These are phyloP conservation scores for Allobates femoralis DNA, from an alignment of 2,797 vertebrate genomes.

Conservation along the genomic window DNA sequence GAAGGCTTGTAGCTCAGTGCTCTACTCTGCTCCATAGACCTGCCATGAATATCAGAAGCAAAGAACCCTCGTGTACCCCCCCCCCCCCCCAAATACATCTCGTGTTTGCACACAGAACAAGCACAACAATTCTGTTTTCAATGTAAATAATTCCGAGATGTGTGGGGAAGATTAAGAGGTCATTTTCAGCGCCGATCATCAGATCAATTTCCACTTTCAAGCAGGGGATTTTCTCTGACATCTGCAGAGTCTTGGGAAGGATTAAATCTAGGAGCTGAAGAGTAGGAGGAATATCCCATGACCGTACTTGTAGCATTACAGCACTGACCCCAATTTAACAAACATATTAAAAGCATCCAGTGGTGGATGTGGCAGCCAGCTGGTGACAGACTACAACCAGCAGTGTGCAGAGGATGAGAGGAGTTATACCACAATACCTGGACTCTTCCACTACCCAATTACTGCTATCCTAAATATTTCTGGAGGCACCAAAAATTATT, in stretches of 20 bases:
- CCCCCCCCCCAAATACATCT: too few relatives aligned
- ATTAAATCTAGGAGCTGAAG: conserved; percentile 44
- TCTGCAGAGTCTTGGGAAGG: conserved; percentile 58
- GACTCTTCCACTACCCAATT: too few relatives aligned
- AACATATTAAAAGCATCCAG: neutral
- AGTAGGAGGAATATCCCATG: conserved; percentile 7
- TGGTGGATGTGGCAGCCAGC: neutral
- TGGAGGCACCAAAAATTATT: too few relatives aligned
- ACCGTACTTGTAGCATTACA: conserved; percentile 16
- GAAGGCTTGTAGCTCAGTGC: too few relatives aligned
- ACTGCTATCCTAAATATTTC: too few relatives aligned
- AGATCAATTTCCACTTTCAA: conserved; percentile 63
- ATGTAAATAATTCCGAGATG: conserved; percentile 18
- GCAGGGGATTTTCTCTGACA: conserved; percentile 59
- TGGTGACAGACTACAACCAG: neutral
- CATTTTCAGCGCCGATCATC: conserved; percentile 57
- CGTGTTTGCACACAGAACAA: neutral
- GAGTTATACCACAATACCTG: neutral
- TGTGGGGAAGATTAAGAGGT: conserved; percentile 58
- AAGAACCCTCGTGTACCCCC: neutral
- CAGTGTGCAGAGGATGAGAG: neutral
- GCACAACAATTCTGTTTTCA: neutral
- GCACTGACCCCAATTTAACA: conserved; percentile 4
- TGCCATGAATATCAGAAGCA: neutral
- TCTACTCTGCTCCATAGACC: too few relatives aligned